phyloP scores from a whole-genome alignment of 1,140 invertebrate species.

The Lysiphlebus fabarum region DNA sequence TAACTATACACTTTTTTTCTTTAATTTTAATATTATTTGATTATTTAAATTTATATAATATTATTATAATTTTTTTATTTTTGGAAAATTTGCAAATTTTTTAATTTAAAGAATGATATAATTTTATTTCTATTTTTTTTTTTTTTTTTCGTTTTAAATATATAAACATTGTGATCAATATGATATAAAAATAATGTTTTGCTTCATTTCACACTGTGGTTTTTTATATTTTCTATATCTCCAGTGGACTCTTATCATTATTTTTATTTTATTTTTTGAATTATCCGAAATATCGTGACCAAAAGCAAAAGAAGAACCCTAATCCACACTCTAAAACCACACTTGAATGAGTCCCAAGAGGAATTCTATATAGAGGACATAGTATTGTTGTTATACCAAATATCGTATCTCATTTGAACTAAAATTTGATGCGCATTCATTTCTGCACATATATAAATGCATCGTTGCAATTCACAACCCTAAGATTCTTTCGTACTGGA shows the following conservation, averaged over 20 bases:
- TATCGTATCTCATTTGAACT: conserved; percentile 3
- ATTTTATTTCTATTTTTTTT: conserved; percentile 3
- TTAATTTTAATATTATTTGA: no score
- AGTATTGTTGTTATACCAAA: neutral
- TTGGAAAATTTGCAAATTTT: no score
- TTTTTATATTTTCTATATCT: no score
- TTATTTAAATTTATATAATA: no score
- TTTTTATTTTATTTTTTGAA: no score
- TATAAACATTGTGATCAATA: neutral
- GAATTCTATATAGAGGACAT: conserved; percentile 2
- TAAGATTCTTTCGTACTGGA: neutral
- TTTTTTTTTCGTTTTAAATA: neutral
- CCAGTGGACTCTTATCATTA: no score
- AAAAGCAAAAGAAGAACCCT: no score
- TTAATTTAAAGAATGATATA: neutral
- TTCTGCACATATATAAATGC: conserved; percentile 16
- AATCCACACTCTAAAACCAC: conserved; percentile 1
- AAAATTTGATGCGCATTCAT: conserved; percentile 10
- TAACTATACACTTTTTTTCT: no score
- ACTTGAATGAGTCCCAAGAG: conserved; percentile 11
- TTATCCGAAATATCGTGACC: no score
- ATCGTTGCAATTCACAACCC: conserved; percentile 7
- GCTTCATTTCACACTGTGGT: neutral
- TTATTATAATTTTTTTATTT: no score
- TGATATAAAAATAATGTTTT: neutral